Evolutionary conservation across 2,113 vertebrate species (phyloP), one percentile per base, ranked within the genome.

Genomic region (Otolemur garnettii): DNA sequence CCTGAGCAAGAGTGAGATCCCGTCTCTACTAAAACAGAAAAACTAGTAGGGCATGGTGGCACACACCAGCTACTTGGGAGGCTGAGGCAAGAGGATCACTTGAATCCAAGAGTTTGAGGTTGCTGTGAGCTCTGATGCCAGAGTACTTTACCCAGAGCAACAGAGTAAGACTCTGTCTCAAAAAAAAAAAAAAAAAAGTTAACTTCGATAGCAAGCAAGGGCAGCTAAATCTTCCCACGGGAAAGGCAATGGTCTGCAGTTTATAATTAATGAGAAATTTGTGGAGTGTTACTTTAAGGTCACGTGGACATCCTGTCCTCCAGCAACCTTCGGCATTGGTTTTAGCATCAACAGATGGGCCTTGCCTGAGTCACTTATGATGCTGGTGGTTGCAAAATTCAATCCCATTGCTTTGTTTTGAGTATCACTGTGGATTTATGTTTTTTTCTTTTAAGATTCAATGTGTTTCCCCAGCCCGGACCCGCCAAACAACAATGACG

Each of bases 291-390:
- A 13, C 26, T 83, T 45, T 60, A 87, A 78, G 86, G 21, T 59
- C 7, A 3, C 3, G 5, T n/a, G 35, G 21, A 0, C 38, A 50
- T 33, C 68, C 33, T 30, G 26, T 9, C 74, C 62, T 60, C 50
- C 10, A 35, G 0, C 13, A 57, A 1, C 38, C 64, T 82, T 94
- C 33, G 19, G 26, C 9, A 2, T 13, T 15, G 17, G 75, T 30
- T 28, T 35, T 11, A 24, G 26, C 26, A 50, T 18, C 59, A 18
- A 18, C 0, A 1, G 57, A 4, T 7, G 11, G 24, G 12, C 38
- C 62, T 72, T 72, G 75, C 22, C 35, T 17, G 7, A 66, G 26
- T 24, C 35, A 45, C 10, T 5, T 28, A 35, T 28, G 71, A 33
- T 12, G 1, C 8, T 11, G 24, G n/a, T 45, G 50, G 35, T 4